A percentile compares a stretch with the other conserved stretches of the same genome.
These are phyloP conservation scores for Synanthedon formicaeformis DNA, from an alignment of 2,888 invertebrate species.

Conservation along the genomic window DNA sequence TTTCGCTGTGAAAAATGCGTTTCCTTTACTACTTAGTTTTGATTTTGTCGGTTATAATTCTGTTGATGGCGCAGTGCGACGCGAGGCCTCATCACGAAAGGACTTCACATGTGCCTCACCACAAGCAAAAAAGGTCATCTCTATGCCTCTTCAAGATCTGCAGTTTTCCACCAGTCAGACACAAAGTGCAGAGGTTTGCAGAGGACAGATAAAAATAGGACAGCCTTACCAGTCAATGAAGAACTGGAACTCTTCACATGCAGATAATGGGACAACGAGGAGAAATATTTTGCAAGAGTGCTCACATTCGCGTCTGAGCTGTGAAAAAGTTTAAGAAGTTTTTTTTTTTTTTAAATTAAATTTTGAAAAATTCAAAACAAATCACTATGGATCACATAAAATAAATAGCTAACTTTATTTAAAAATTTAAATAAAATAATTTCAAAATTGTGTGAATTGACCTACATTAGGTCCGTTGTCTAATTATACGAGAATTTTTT, in stretches of 20 bases:
- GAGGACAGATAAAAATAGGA: conserved; percentile 1
- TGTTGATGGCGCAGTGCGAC: conserved; percentile 20
- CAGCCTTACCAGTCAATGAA: neutral
- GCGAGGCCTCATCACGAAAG: conserved; percentile 22
- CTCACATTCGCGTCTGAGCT: no score
- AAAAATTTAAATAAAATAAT: no score
- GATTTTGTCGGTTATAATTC: conserved; percentile 24
- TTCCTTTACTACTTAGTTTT: conserved; percentile 29
- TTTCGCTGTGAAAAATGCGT: conserved; percentile 34
- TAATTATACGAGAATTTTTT: no score
- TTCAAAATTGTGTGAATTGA: no score
- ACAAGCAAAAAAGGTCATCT: conserved; percentile 29
- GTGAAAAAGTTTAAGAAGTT: no score
- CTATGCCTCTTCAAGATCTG: conserved; percentile 50
- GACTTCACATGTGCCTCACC: conserved; percentile 8
- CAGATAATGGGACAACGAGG: neutral
- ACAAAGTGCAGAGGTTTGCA: conserved; percentile 17
- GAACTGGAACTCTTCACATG: neutral
- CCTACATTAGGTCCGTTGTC: no score
- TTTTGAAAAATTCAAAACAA: no score
- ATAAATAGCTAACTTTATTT: no score
- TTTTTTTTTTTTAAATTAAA: no score
- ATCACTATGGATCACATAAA: no score
- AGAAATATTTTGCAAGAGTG: no score
- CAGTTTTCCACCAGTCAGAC: conserved; percentile 26